Base-by-base conservation (phyloP, 2,888 invertebrate genomes). In the Graphium colonna region DNA sequence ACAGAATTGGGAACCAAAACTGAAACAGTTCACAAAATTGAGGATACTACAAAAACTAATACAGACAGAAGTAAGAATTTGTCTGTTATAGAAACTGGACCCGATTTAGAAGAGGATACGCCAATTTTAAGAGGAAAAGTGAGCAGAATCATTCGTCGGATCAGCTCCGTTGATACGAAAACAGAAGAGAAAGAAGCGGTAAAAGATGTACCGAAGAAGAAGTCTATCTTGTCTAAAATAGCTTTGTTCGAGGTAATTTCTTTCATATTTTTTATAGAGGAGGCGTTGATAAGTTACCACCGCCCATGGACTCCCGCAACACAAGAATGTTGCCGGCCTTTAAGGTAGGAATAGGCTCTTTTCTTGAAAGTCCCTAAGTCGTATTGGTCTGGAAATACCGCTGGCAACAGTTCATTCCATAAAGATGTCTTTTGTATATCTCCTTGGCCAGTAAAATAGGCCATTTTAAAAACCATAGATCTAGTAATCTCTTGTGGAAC, bases 171-270 rank as follows among this genome's bases (percentile, higher is more conserved):
- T 17, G 71, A 68, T 31, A 63, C 45, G 16, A 59, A 52, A 8
- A 56, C 60, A 16, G 58, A 55, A 7, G 68, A 69, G 47, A 62
- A 63, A 7, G 65, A 69, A 17, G 40, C 55, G 1, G 53, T 53
- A 1, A 64, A 69, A 5, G 71, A 74, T 10, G 45, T 75, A 9
- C 77, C 75, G 1, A 76, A 69, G 53, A 74, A 75, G 38, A 76
- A 71, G 41, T 73, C 78, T 0, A 74, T 88, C 1, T 55, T 78
- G 17, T 77, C 84, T 0, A 86, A 79, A 66, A 81, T 88, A 42
- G 83, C 86, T 26, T 68, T 86, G 64, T 88, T 86, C 68, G 87
- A 88, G 73, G 87, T 83, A 72, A 79, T 65, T 43, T 17, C 47
- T 26, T 21, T 10, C 1, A 33, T 13, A 8, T n/a, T 5, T 42